These are phyloP conservation scores for Graphium colonna DNA, from an alignment of 2,888 invertebrate genomes.

Conservation along the genomic window DNA sequence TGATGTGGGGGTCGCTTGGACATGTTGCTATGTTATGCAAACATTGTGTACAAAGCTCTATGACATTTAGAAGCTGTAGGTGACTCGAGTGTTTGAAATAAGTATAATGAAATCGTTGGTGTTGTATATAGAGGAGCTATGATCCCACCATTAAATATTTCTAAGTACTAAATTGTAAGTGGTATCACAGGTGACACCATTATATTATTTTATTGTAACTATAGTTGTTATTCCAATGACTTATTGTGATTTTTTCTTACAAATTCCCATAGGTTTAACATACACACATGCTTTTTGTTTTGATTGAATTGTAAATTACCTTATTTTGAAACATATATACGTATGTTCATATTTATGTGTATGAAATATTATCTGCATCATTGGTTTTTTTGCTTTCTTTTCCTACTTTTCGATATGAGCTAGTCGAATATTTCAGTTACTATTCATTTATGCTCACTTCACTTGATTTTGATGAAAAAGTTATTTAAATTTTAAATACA, in stretches of 20 bases:
- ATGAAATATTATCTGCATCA: conserved; percentile 28
- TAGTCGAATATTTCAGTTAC: conserved; percentile 37
- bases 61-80: conserved; percentile 56
- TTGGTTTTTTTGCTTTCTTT: conserved; percentile 31
- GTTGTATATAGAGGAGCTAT: conserved; percentile 77
- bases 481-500: conserved; percentile 32
- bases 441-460: conserved; percentile 56
- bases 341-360: conserved; percentile 23
- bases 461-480: conserved; percentile 31
- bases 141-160: conserved; percentile 78
- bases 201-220: conserved; percentile 53
- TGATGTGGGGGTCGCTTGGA: not conserved
- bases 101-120: conserved; percentile 73
- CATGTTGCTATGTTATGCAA: conserved; percentile 5
- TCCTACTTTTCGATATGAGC: conserved; percentile 29
- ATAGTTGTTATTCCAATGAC: conserved; percentile 71
- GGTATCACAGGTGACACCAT: conserved; percentile 66
- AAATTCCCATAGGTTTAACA: conserved; percentile 66
- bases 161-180: conserved; percentile 74
- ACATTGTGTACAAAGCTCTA: conserved; percentile 40
- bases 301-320: conserved; percentile 50
- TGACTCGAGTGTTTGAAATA: conserved; percentile 74
- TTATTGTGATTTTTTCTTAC: conserved; percentile 72
- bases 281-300: conserved; percentile 54
- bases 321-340: conserved; percentile 52